A percentile compares a stretch with the other conserved stretches of the same genome.
phyloP scores from a whole-genome alignment of 1,140 invertebrate species.

The Frieseomelitta varia region DNA sequence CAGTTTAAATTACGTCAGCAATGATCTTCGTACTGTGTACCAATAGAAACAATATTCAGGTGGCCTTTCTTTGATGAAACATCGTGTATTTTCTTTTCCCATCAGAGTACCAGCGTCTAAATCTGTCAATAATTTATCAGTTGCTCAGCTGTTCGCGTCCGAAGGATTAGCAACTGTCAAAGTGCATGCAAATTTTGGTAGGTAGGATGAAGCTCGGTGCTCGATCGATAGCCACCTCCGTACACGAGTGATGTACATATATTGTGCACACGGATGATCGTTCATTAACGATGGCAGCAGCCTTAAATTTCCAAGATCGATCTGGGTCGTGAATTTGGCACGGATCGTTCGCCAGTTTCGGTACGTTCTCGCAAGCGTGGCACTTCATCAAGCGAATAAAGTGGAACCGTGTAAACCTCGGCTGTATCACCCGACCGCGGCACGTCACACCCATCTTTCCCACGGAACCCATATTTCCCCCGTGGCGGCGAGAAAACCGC shows the following conservation, averaged over 20 bases:
- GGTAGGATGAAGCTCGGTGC: background rate
- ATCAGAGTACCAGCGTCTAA: background rate
- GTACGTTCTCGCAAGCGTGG: background rate
- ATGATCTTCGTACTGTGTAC: too few species aligned
- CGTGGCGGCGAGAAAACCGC: too few species aligned
- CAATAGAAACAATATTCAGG: too few species aligned
- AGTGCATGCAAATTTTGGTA: background rate
- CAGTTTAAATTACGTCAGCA: too few species aligned
- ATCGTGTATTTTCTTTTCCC: background rate
- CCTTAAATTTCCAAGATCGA: slow-evolving; percentile 31
- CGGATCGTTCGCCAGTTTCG: background rate
- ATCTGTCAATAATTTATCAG: background rate
- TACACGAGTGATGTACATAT: too few species aligned
- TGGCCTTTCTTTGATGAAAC: too few species aligned
- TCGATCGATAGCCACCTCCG: background rate
- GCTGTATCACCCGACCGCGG: background rate
- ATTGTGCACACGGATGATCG: slow-evolving; percentile 3
- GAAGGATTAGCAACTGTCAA: background rate
- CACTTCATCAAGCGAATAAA: slow-evolving; percentile 35
- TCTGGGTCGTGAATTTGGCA: slow-evolving; percentile 31
- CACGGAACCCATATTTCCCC: background rate
- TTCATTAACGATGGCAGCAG: slow-evolving; percentile 8
- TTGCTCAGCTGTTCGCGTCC: background rate
- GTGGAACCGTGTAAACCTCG: slow-evolving; percentile 14
- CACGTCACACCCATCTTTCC: background rate